These are phyloP conservation scores for Macroteleia sp. DNA, from an alignment of 2,888 invertebrate genomes.

Conservation along the genomic window DNA sequence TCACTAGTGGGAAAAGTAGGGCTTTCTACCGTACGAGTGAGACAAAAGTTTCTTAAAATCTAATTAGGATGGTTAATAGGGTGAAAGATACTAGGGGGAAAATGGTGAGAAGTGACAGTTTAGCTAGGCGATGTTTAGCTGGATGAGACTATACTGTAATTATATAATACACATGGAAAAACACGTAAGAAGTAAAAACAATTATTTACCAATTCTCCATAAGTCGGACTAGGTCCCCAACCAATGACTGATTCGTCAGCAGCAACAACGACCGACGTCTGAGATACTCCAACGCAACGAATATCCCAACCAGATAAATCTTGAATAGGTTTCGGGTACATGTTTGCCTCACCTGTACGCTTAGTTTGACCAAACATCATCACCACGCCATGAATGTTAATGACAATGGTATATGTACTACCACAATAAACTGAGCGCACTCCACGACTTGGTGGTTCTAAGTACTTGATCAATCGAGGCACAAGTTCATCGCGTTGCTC, in stretches of 20 bases:
- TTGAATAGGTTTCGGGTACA: constrained; percentile 97
- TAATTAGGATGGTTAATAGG: no score
- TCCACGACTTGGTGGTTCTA: constrained; percentile 93
- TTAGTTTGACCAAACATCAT: constrained; percentile 95
- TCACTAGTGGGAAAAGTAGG: no score
- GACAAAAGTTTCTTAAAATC: no score
- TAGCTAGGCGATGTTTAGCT: no score
- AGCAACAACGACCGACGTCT: constrained; percentile 93
- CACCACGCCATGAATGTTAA: constrained; percentile 86
- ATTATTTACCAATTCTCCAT: constrained; percentile 91
- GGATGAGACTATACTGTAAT: no score
- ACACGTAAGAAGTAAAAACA: not conserved
- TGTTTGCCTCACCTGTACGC: constrained; percentile 96
- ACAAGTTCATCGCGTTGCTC: constrained; percentile 96
- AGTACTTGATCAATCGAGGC: constrained; percentile 92
- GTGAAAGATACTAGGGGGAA: no score
- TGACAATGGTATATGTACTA: constrained; percentile 93
- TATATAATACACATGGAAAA: no score
- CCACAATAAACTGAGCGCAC: constrained; percentile 93
- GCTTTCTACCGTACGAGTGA: no score
- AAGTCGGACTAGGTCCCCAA: constrained; percentile 97
- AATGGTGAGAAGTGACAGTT: no score
- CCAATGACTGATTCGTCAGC: constrained; percentile 96
- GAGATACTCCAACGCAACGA: constrained; percentile 91
- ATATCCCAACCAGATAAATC: constrained; percentile 97